phyloP scores from a whole-genome alignment of 2,113 vertebrate species.

The Actinemys pallida region DNA sequence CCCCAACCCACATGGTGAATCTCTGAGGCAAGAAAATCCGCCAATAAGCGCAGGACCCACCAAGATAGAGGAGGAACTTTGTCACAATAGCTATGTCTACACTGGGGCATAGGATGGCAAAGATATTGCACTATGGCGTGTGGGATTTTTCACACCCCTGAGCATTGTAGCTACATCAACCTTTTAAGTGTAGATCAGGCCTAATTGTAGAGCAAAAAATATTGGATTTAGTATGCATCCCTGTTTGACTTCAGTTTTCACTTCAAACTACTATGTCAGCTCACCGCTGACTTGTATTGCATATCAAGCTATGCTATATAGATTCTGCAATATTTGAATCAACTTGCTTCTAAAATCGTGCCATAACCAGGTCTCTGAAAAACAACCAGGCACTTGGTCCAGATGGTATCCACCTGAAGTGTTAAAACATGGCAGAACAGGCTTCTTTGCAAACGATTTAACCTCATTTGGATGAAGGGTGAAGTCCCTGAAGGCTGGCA shows the following conservation, averaged over 20 bases:
- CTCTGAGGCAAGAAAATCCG: too few relatives aligned
- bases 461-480: background rate
- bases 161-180: background rate
- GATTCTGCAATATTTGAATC: background rate
- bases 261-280: background rate
- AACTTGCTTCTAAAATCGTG: background rate
- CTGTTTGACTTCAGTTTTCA: background rate
- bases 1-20: too few relatives aligned
- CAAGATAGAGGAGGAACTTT: too few relatives aligned
- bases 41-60: too few relatives aligned
- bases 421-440: background rate
- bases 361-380: background rate
- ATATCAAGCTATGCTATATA: background rate
- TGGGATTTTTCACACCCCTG: background rate
- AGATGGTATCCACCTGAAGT: background rate
- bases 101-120: background rate
- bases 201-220: background rate
- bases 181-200: background rate
- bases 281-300: background rate
- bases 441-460: background rate
- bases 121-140: background rate
- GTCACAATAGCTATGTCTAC: background rate
- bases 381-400: background rate
- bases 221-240: background rate
- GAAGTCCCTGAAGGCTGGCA: background rate